phyloP scores from a whole-genome alignment of 1,140 invertebrate species.

The Chrysoperla carnea region DNA sequence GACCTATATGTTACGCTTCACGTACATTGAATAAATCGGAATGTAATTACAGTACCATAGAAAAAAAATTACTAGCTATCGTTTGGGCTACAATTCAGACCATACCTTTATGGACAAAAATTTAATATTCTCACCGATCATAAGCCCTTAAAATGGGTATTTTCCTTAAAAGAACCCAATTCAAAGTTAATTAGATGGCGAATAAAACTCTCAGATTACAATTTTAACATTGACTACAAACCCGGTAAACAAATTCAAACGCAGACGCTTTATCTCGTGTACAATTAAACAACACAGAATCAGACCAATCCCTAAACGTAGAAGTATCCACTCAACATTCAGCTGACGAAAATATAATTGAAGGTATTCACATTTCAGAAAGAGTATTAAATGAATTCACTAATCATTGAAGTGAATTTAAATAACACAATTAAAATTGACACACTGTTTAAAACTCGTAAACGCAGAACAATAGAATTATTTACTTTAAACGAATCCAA shows the following conservation, averaged over 20 bases:
- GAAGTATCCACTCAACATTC: too few relatives aligned
- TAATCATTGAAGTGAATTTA: slow-evolving; percentile 3
- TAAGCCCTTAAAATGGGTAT: slow-evolving; percentile 16
- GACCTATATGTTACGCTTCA: too few relatives aligned
- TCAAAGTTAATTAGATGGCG: slow-evolving; percentile 1
- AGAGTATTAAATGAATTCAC: too few relatives aligned
- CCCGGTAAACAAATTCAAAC: slow-evolving; percentile 19
- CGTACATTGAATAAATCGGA: slow-evolving; percentile 5
- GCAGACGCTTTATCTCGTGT: slow-evolving; percentile 10
- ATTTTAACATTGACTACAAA: slow-evolving; percentile 7
- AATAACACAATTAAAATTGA: too few relatives aligned
- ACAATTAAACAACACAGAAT: slow-evolving; percentile 6
- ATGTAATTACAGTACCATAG: slow-evolving; percentile 1
- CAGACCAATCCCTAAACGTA: neutral
- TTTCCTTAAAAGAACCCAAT: slow-evolving; percentile 2
- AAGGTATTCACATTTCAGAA: too few relatives aligned
- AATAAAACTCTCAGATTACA: neutral
- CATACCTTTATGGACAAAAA: slow-evolving; percentile 25
- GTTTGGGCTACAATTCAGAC: slow-evolving; percentile 23
- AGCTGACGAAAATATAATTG: too few relatives aligned
- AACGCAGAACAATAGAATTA: too few relatives aligned
- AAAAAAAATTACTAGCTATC: slow-evolving; percentile 4
- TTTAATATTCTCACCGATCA: slow-evolving; percentile 33
- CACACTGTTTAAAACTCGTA: too few relatives aligned
- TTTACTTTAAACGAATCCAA: too few relatives aligned